Conservation (phyloP, 2,797 vertebrate species). For the Peromyscus eremicus region DNA sequence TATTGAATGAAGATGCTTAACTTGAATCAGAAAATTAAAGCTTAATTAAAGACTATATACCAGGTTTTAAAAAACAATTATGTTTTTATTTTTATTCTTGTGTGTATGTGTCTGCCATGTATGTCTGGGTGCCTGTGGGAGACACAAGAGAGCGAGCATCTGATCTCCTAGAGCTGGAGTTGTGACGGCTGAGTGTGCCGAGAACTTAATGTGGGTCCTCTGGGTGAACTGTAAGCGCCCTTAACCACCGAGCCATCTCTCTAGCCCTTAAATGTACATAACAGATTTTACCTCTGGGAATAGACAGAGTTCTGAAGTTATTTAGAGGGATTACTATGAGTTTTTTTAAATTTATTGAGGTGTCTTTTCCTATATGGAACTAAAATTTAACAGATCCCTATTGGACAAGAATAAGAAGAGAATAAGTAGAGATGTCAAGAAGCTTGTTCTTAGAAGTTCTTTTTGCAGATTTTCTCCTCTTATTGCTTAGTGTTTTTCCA, state of each 20-base stretch:
- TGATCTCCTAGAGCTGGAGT: not conserved
- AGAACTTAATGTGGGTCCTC: not conserved
- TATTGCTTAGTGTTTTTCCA: constrained; percentile 29
- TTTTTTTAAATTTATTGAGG: constrained; percentile 43
- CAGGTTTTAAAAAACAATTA: not conserved
- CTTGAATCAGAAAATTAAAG: constrained; percentile 50
- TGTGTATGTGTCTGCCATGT: not conserved
- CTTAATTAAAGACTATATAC: constrained; percentile 37
- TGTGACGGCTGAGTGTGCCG: not conserved
- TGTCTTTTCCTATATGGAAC: not conserved
- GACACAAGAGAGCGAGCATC: not conserved
- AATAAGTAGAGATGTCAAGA: constrained; percentile 11
- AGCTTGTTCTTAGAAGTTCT: not conserved
- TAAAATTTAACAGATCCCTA: constrained; percentile 37
- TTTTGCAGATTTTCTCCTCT: constrained; percentile 26
- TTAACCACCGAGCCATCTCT: not conserved
- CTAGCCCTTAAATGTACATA: not conserved
- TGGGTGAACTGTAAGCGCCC: not conserved
- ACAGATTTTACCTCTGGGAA: constrained; percentile 21
- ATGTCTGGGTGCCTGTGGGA: not conserved
- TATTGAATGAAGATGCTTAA: constrained; percentile 57
- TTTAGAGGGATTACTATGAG: constrained; percentile 12
- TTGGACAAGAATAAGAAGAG: constrained; percentile 21
- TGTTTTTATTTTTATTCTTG: not conserved
- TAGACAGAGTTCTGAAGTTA: constrained; percentile 42